Conservation (phyloP, 30 jellyfish, hydroid and myxozoan species). For the Nemopilema nomurai region DNA sequence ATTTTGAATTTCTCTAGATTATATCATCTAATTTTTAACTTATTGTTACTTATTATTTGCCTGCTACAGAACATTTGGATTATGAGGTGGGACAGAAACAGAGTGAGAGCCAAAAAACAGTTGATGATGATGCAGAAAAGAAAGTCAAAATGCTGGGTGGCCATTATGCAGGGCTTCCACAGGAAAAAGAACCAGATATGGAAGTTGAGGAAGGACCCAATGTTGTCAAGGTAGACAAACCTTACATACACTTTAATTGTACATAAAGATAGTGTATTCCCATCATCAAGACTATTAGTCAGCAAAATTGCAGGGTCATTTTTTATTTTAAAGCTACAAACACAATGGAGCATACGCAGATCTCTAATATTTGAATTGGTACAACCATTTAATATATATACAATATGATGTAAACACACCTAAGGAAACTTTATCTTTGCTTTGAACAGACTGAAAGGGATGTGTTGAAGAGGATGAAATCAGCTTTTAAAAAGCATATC, state of each 20-base stretch:
- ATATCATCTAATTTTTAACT: no score
- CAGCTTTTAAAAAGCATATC: no score
- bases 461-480: background rate
- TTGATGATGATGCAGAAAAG: background rate
- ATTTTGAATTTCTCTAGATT: no score
- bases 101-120: background rate
- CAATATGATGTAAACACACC: background rate
- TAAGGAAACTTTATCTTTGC: no score
- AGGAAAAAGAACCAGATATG: background rate
- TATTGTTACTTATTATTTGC: background rate
- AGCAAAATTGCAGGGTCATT: no score
- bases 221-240: background rate
- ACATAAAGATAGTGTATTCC: no score
- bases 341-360: no score
- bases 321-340: no score
- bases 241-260: no score
- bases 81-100: background rate
- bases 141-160: background rate
- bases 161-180: constrained; percentile 41
- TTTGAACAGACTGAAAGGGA: background rate
- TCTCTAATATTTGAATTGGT: no score
- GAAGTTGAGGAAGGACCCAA: background rate
- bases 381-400: no score
- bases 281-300: no score
- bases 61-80: background rate